Evolutionary conservation across 35 echinoderm and acorn worm species (phyloP).

Genomic region (Apostichopus parvimensis): DNA sequence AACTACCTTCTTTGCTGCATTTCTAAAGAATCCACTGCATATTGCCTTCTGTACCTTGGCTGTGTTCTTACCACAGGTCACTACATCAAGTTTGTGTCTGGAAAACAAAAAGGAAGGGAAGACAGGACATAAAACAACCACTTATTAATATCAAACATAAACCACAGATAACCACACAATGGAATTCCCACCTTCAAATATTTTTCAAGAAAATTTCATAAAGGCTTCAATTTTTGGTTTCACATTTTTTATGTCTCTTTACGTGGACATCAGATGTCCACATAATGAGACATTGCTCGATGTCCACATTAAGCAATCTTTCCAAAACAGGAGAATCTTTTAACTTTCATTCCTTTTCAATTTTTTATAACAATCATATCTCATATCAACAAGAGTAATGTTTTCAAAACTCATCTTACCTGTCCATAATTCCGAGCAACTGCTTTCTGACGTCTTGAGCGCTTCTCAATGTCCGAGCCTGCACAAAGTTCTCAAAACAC

Average conservation of each 20-base stretch:
- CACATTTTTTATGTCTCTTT: no score
- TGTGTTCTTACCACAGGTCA: slow-evolving; percentile 98
- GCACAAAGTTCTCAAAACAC: slow-evolving; percentile 99
- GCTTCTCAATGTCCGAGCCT: slow-evolving; percentile 87
- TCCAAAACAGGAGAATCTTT: not conserved
- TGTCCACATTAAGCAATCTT: not conserved
- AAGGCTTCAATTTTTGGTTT: no score
- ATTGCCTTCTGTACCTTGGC: slow-evolving; percentile 97
- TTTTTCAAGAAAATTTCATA: no score
- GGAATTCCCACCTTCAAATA: no score
- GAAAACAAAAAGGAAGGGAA: not conserved
- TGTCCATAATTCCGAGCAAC: slow-evolving; percentile 97
- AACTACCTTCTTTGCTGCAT: slow-evolving; percentile 97
- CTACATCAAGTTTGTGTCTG: slow-evolving; percentile 97
- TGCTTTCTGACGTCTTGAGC: slow-evolving; percentile 98
- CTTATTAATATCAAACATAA: no score
- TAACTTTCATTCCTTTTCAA: no score
- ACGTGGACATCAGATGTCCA: no score
- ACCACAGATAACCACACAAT: no score
- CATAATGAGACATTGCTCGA: no score
- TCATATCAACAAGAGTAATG: no score
- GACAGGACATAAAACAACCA: no score
- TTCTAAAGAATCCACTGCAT: slow-evolving; percentile 98
- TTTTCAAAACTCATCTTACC: slow-evolving; percentile 42
- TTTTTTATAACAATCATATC: no score